Evolutionary conservation across 2,888 invertebrate genomes (phyloP).

Genomic region (Leucophora obtusa): DNA sequence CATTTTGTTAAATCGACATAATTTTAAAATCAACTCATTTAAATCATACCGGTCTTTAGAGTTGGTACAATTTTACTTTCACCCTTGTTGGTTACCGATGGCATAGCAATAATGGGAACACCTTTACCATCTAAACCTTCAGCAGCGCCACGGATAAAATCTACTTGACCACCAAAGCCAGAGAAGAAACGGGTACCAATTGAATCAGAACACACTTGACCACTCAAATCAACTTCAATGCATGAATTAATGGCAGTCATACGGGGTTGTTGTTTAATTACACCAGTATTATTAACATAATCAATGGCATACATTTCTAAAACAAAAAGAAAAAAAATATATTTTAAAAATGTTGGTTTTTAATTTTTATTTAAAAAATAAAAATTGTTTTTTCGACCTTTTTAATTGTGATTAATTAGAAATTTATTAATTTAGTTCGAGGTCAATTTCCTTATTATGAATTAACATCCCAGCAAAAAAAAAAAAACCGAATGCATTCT

Average conservation of each 20-base stretch:
- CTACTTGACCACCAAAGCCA: constrained; percentile 96
- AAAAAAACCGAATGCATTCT: no score
- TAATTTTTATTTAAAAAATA: no score
- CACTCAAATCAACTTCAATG: constrained; percentile 95
- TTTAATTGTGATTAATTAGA: no score
- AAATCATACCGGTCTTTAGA: constrained; percentile 85
- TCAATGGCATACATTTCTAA: constrained; percentile 93
- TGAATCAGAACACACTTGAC: constrained; percentile 95
- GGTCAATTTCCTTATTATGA: no score
- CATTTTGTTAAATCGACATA: no score
- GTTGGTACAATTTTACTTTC: constrained; percentile 91
- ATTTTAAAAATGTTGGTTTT: neutral
- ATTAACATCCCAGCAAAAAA: no score
- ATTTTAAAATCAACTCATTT: neutral
- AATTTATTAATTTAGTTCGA: no score
- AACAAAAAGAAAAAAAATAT: constrained; percentile 58
- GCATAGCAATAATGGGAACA: constrained; percentile 94
- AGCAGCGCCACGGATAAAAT: constrained; percentile 95
- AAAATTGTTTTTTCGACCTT: no score
- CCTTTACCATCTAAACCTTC: constrained; percentile 90
- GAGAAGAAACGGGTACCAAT: constrained; percentile 86
- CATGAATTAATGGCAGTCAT: constrained; percentile 99
- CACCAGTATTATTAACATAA: constrained; percentile 91
- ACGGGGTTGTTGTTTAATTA: constrained; percentile 89
- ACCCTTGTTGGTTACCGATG: constrained; percentile 88